Conservation (phyloP, 2,888 invertebrate species). For the Lutraria lutraria region DNA sequence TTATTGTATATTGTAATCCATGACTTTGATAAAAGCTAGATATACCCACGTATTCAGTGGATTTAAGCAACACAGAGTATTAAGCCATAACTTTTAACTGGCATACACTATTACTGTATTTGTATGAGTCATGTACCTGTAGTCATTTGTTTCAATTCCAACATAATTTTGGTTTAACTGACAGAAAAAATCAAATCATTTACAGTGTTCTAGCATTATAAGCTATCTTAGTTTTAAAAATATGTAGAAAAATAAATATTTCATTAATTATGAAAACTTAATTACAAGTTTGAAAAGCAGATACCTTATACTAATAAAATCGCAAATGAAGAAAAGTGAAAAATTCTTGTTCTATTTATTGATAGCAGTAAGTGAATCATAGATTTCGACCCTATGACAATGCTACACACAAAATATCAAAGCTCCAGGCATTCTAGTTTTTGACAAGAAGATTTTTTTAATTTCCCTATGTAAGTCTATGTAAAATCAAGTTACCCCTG, state of each 20-base stretch:
- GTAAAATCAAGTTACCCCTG: too few species aligned
- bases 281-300: too few species aligned
- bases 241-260: background rate
- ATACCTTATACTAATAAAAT: too few species aligned
- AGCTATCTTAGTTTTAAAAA: background rate
- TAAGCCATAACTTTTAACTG: background rate
- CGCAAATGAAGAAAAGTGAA: too few species aligned
- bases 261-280: too few species aligned
- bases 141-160: background rate
- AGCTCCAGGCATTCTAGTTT: too few species aligned
- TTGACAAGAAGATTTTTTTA: too few species aligned
- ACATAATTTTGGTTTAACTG: background rate
- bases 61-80: background rate
- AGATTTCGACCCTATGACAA: too few species aligned
- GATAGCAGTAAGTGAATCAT: too few species aligned
- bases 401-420: too few species aligned
- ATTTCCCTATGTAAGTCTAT: too few species aligned
- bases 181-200: background rate
- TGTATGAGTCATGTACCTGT: background rate
- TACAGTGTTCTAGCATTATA: background rate
- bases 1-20: constrained; percentile 13
- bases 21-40: background rate
- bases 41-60: background rate
- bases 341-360: too few species aligned
- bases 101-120: background rate